Conservation (phyloP, 2,797 vertebrate genomes). For the Trematomus bernacchii region DNA sequence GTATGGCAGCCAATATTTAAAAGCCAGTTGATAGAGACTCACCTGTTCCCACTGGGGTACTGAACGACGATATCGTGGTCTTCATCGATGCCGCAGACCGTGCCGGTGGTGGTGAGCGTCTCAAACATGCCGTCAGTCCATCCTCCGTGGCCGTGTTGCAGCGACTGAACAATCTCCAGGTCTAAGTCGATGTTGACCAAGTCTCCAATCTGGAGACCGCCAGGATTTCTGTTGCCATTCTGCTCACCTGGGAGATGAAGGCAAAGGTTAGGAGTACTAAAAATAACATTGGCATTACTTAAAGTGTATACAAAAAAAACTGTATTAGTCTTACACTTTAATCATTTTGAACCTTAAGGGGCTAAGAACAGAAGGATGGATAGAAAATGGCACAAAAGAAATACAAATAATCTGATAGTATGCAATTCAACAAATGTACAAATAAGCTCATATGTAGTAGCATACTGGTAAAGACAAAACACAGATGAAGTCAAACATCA, state of each 20-base stretch:
- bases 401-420: neutral
- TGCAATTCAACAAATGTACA: neutral
- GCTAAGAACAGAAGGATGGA: constrained; percentile 3
- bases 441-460: neutral
- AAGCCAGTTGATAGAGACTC: constrained; percentile 33
- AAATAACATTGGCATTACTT: neutral
- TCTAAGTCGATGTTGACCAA: constrained; percentile 99
- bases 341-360: neutral
- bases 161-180: constrained; percentile 98
- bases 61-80: constrained; percentile 99
- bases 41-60: constrained; percentile 99
- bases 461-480: neutral
- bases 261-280: neutral
- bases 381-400: neutral
- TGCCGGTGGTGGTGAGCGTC: constrained; percentile 98
- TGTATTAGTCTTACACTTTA: rapidly evolving
- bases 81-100: constrained; percentile 98
- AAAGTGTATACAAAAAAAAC: neutral
- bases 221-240: constrained; percentile 98
- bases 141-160: constrained; percentile 97
- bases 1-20: constrained; percentile 8
- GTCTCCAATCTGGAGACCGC: constrained; percentile 97
- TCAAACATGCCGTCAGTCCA: constrained; percentile 99
- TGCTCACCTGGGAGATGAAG: constrained; percentile 90
- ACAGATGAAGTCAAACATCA: neutral